These are phyloP conservation scores for Bombyx mandarina DNA, from an alignment of 1,140 invertebrate species.

Conservation along the genomic window DNA sequence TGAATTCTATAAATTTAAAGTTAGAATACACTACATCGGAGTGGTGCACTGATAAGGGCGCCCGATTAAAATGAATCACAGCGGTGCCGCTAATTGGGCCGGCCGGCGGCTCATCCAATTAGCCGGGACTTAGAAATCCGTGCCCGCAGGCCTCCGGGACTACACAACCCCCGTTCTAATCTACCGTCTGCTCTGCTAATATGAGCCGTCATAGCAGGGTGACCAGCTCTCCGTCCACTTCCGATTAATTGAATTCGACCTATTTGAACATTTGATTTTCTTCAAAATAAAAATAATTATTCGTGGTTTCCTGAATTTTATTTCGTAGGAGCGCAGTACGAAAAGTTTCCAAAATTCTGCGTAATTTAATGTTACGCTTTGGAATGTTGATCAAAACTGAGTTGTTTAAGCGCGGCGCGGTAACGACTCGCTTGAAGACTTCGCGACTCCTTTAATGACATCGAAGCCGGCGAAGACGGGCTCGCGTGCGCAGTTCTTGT, in stretches of 20 bases:
- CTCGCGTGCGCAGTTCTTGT: conserved; percentile 67
- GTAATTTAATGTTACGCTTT: conserved; percentile 30
- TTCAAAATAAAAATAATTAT: conserved; percentile 2
- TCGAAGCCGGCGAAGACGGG: conserved; percentile 46
- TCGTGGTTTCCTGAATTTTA: no score
- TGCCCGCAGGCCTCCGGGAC: conserved; percentile 31
- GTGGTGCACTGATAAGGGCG: conserved; percentile 39
- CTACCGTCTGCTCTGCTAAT: conserved; percentile 26
- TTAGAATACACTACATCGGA: conserved; percentile 14
- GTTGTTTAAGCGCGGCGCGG: conserved; percentile 57
- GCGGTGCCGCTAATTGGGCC: conserved; percentile 57
- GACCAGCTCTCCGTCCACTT: not conserved
- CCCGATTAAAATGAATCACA: conserved; percentile 67
- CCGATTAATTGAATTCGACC: not conserved
- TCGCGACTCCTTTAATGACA: conserved; percentile 62
- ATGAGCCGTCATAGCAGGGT: conserved; percentile 8
- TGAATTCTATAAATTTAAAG: conserved; percentile 12
- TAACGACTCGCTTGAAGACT: conserved; percentile 51
- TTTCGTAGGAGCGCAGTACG: not conserved
- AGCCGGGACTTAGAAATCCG: conserved; percentile 63
- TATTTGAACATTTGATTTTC: conserved; percentile 3
- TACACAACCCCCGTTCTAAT: conserved; percentile 33
- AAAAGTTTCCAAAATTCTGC: conserved; percentile 7
- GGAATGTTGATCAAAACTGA: conserved; percentile 39
- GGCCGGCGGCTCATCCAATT: conserved; percentile 61